These are phyloP conservation scores for Pyrochroa serraticornis DNA, from an alignment of 2,888 invertebrate genomes.

Conservation along the genomic window DNA sequence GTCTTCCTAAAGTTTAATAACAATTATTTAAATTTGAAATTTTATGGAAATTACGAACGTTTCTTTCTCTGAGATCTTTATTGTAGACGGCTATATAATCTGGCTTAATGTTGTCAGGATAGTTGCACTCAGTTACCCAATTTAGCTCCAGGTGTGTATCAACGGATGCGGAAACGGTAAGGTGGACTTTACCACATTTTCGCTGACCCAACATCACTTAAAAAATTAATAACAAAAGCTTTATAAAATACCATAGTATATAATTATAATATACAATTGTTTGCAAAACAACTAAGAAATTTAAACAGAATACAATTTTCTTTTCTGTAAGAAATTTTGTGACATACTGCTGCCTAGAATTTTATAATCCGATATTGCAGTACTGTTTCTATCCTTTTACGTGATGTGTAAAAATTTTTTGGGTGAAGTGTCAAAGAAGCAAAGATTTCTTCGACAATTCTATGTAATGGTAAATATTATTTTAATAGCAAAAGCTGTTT, in stretches of 20 bases:
- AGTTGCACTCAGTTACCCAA: slow-evolving; percentile 59
- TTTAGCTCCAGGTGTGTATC: slow-evolving; percentile 62
- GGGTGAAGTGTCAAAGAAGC: no score
- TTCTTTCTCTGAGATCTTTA: slow-evolving; percentile 49
- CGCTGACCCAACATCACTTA: slow-evolving; percentile 12
- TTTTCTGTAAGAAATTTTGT: no score
- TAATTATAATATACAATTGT: no score
- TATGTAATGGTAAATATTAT: no score
- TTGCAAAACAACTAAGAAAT: no score
- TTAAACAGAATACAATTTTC: neutral
- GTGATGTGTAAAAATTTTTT: no score
- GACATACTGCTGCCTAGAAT: no score
- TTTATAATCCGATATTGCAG: no score
- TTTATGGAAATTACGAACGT: slow-evolving; percentile 41
- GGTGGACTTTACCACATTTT: slow-evolving; percentile 59
- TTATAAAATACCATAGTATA: no score
- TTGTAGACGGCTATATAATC: slow-evolving; percentile 51
- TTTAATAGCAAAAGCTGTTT: no score
- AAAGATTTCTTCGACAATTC: no score
- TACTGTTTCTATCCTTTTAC: no score
- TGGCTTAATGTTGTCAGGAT: slow-evolving; percentile 45
- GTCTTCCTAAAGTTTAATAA: slow-evolving; percentile 55
- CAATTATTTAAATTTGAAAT: neutral
- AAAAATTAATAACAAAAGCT: neutral
- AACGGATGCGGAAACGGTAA: slow-evolving; percentile 60